A percentile compares a stretch with the other conserved stretches of the same genome.
Conservation (phyloP, 2,888 invertebrate species). For the Tetropium fuscum region DNA sequence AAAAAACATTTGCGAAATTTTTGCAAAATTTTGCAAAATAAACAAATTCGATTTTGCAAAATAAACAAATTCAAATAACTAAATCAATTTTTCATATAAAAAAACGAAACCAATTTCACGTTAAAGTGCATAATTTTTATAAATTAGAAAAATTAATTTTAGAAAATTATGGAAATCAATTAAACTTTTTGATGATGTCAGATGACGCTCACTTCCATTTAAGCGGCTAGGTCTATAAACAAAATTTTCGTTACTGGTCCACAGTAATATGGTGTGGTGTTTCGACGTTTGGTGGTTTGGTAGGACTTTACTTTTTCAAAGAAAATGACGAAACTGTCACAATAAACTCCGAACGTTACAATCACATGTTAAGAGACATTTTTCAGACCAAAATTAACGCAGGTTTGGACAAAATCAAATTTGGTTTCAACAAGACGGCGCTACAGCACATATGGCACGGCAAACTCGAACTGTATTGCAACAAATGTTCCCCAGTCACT, state of each 20-base stretch:
- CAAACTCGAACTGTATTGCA: background rate
- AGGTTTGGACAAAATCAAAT: background rate
- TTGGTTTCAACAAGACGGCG: slow-evolving; percentile 1
- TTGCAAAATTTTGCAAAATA: no score
- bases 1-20: no score
- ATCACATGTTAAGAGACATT: background rate
- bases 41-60: no score
- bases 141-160: no score
- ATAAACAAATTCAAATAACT: no score
- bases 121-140: no score
- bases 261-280: background rate
- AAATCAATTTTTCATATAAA: no score
- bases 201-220: slow-evolving; percentile 4
- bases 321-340: slow-evolving; percentile 3
- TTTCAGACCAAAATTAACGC: background rate
- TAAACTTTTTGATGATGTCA: slow-evolving; percentile 2
- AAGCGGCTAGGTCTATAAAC: background rate
- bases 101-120: no score
- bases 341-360: slow-evolving; percentile 2
- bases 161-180: slow-evolving; percentile 3
- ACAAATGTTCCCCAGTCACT: background rate
- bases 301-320: slow-evolving; percentile 1
- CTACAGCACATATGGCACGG: slow-evolving; percentile 1
- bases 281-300: background rate
- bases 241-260: background rate